Evolutionary conservation across 2,888 invertebrate genomes (phyloP), one percentile per base, ranked within the genome.

Genomic region (Herminia tarsipennalis): DNA sequence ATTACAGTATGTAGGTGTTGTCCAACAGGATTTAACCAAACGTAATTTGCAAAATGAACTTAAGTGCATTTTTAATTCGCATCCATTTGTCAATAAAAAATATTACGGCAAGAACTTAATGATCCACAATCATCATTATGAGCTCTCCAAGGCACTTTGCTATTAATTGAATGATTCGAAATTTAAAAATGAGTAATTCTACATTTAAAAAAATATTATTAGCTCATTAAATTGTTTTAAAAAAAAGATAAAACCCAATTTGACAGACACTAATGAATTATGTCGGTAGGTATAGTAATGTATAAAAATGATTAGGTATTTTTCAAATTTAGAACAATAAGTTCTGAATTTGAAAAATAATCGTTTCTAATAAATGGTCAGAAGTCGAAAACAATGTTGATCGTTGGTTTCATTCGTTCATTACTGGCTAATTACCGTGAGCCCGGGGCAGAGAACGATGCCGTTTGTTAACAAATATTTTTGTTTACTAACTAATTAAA

Each of bases 401-500:
- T 78, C 77, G 75, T 67, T 73, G 61, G 57, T 66, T 66, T 78
- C 77, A 74, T 67, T 73, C 62, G 57, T 66, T 66, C 77, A 83
- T 86, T 82, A 81, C 74, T 59, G 60, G 60, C 76, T 84, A 81
- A 83, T 85, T 84, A 85, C 73, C 55, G 57, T 57, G 51, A 54
- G 70, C 86, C 81, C 50, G 69, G 54, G 81, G 86, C 76, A 40
- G 59, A 57, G 57, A 50, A 53, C 67, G 68, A 73, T 78, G 78
- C 79, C 81, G 77, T 77, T 40, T 73, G 65, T 70, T 69, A 61
- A 56, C 66, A 73, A 76, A 77, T 70, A 73, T 72, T 77, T 81
- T 83, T 82, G 81, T 86, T 87, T 80, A 80, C 70, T 65, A 84
- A 84, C 81, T 85, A 85, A 88, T 86, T 83, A 82, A 76, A 67